phyloP scores from a whole-genome alignment of 2,888 invertebrate species.

The Epirrhoe alternata region DNA sequence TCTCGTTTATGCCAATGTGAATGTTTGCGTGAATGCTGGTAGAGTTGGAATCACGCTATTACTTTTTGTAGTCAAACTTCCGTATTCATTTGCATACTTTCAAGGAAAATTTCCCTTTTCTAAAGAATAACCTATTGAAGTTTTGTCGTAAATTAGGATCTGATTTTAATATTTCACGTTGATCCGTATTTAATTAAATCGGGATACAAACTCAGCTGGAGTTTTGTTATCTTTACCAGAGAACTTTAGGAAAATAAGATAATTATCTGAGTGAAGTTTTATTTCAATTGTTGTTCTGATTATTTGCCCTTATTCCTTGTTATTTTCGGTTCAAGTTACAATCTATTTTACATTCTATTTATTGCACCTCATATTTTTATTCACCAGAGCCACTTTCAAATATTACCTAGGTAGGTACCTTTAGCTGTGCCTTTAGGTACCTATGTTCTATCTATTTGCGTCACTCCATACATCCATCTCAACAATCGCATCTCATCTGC shows the following conservation, averaged over 20 bases:
- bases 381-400: too few relatives aligned
- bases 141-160: constrained; percentile 29
- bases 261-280: neutral
- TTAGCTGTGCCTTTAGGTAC: too few relatives aligned
- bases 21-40: constrained; percentile 23
- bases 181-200: constrained; percentile 15
- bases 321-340: too few relatives aligned
- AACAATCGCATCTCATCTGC: too few relatives aligned
- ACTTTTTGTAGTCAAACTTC: constrained; percentile 29
- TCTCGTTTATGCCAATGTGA: constrained; percentile 7
- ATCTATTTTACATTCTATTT: too few relatives aligned
- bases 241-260: neutral
- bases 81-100: constrained; percentile 31
- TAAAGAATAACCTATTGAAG: constrained; percentile 22
- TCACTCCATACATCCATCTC: too few relatives aligned
- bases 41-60: constrained; percentile 29
- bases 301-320: too few relatives aligned
- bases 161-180: constrained; percentile 21
- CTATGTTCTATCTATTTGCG: too few relatives aligned
- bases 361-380: too few relatives aligned
- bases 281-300: neutral
- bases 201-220: constrained; percentile 1
- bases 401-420: too few relatives aligned
- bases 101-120: constrained; percentile 13
- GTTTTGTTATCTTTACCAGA: neutral